These are phyloP conservation scores for Sterrhoptilus dennistouni DNA, from an alignment of 2,113 vertebrate species.

Conservation along the genomic window DNA sequence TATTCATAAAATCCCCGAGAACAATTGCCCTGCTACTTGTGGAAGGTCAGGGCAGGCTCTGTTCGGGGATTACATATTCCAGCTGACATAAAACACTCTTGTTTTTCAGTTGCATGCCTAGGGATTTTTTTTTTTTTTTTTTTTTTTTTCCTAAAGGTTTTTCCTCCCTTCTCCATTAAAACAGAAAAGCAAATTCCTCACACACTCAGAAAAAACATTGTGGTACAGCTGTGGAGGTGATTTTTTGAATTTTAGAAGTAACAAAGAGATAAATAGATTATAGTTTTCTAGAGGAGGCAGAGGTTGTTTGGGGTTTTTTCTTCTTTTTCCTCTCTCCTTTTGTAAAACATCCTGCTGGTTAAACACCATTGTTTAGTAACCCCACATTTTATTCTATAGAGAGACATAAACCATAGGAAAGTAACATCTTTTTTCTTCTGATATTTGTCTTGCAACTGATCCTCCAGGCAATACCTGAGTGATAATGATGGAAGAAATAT, in stretches of 20 bases:
- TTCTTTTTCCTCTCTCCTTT: neutral
- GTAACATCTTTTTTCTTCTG: neutral
- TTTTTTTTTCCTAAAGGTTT: neutral
- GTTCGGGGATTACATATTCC: constrained; percentile 16
- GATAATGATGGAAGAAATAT: neutral
- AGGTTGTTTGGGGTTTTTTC: neutral
- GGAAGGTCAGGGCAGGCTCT: constrained; percentile 44
- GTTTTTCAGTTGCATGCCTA: neutral
- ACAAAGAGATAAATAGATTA: neutral
- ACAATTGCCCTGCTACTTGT: constrained; percentile 33
- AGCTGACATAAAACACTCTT: neutral
- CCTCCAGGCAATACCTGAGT: neutral
- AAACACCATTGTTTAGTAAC: neutral
- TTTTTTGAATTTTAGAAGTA: neutral
- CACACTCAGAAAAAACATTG: neutral
- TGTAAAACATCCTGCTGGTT: neutral
- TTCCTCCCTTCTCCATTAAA: neutral
- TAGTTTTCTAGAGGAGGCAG: neutral
- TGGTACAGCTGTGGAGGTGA: neutral
- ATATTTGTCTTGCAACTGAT: neutral
- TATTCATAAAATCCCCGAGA: constrained; percentile 19
- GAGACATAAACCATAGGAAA: neutral
- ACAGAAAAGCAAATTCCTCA: neutral
- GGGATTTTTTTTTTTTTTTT: neutral
- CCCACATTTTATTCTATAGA: neutral